phyloP scores from a whole-genome alignment of 1,140 invertebrate species.

The Octopus bimaculoides region DNA sequence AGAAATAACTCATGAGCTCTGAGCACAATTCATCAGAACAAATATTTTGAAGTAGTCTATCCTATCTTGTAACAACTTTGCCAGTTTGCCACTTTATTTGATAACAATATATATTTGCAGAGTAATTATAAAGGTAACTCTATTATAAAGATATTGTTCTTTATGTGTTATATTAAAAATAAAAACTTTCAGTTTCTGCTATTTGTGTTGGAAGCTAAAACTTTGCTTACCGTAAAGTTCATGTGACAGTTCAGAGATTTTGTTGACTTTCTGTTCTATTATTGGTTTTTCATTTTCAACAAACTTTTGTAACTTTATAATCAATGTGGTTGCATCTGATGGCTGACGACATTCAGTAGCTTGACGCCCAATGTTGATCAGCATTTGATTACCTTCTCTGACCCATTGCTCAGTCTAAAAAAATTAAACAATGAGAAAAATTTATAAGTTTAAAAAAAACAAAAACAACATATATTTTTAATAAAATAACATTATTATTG shows the following conservation, averaged over 20 bases:
- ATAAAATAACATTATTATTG: no score
- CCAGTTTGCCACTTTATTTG: neutral
- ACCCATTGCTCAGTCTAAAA: conserved; percentile 72
- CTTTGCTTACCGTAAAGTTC: conserved; percentile 65
- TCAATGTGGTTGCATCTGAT: conserved; percentile 62
- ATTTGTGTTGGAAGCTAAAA: no score
- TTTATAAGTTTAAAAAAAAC: no score
- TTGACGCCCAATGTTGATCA: conserved; percentile 69
- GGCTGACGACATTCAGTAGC: conserved; percentile 67
- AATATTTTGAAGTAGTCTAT: no score
- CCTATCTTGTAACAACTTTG: no score
- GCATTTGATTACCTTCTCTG: conserved; percentile 70
- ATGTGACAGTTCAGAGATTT: conserved; percentile 67
- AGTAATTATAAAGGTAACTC: neutral
- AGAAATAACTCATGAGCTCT: no score
- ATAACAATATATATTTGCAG: neutral
- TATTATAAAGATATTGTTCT: neutral
- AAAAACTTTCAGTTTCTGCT: no score
- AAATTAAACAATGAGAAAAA: neutral
- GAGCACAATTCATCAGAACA: no score
- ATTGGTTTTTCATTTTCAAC: conserved; percentile 68
- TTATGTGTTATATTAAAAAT: conserved; percentile 1
- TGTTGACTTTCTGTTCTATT: conserved; percentile 69
- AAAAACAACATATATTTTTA: no score
- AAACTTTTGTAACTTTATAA: conserved; percentile 68